A percentile compares a stretch with the other conserved stretches of the same genome.
Evolutionary conservation across 2,888 invertebrate species (phyloP).

Genomic region (Byasa hedistus): DNA sequence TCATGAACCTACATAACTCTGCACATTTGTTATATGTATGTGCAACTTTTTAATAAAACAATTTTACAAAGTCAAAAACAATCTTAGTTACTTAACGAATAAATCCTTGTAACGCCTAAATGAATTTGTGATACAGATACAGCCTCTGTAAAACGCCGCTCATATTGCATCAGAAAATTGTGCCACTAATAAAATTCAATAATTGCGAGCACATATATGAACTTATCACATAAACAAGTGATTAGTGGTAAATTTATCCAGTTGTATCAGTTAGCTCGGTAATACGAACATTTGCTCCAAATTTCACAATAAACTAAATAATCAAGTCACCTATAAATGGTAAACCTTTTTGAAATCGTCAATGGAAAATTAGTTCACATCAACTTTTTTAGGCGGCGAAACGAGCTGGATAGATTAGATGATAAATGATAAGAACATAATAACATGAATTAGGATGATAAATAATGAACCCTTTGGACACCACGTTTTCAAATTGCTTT

Average conservation of each 20-base stretch:
- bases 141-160: background rate
- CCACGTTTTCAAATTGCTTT: too few relatives aligned
- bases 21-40: too few relatives aligned
- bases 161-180: constrained; percentile 20
- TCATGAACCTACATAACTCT: too few relatives aligned
- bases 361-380: too few relatives aligned
- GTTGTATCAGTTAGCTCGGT: background rate
- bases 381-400: too few relatives aligned
- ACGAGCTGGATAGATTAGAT: too few relatives aligned
- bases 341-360: background rate
- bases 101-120: background rate
- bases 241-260: constrained; percentile 8
- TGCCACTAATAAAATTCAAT: constrained; percentile 4
- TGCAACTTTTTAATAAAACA: background rate
- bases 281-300: background rate
- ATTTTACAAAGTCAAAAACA: background rate
- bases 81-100: too few relatives aligned
- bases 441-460: too few relatives aligned
- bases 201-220: constrained; percentile 2
- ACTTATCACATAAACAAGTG: constrained; percentile 9
- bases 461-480: too few relatives aligned
- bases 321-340: background rate
- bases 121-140: background rate
- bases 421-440: too few relatives aligned
- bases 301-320: background rate